These are phyloP conservation scores for Trichacis sp. DNA, from an alignment of 2,888 invertebrate genomes.

Conservation along the genomic window DNA sequence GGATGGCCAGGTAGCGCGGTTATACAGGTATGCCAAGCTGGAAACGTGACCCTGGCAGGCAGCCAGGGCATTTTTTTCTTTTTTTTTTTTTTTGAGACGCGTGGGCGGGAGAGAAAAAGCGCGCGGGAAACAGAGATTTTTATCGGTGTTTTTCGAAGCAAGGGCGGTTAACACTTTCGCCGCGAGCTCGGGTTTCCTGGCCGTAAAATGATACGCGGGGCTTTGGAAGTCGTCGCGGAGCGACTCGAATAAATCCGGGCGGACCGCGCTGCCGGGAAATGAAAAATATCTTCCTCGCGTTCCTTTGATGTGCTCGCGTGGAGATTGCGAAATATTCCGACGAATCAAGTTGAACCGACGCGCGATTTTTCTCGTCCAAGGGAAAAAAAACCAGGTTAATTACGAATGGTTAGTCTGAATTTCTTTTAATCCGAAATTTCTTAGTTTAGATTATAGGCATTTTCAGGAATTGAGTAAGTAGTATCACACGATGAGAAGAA, in stretches of 20 bases:
- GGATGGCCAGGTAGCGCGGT: conserved; percentile 1
- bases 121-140: not conserved
- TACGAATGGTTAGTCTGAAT: no score
- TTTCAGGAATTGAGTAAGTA: no score
- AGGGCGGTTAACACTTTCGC: conserved; percentile 6
- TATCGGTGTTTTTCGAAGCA: not conserved
- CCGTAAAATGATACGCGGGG: conserved; percentile 3
- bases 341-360: not conserved
- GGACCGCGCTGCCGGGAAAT: no score
- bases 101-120: not conserved
- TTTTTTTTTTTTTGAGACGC: no score
- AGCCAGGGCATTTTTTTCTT: conserved; percentile 4
- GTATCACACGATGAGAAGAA: no score
- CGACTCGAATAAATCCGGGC: not conserved
- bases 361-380: no score
- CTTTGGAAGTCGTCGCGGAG: not conserved
- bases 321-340: not conserved
- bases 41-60: conserved; percentile 4
- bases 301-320: conserved; percentile 10
- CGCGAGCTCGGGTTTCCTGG: not conserved
- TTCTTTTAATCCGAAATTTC: no score
- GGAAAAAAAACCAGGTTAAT: no score
- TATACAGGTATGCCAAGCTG: not conserved
- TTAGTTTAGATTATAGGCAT: no score
- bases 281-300: not conserved